Evolutionary conservation across 2,888 invertebrate species (phyloP), one percentile per base, ranked within the genome.

Genomic region (Cistogaster globosa): DNA sequence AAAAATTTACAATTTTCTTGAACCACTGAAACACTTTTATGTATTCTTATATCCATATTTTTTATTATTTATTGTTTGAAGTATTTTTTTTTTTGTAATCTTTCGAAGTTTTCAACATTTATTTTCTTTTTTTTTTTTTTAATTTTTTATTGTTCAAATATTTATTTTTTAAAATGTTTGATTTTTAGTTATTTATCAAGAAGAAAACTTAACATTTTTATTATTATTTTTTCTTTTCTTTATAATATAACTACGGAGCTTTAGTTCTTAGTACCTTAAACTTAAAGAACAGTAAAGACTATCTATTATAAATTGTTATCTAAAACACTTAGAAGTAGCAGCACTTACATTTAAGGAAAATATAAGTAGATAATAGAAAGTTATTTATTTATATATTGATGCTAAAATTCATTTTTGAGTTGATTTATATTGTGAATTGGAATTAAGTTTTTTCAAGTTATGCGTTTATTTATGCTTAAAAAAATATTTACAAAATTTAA

Each of bases 131-230:
- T 72, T 36, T 12, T 38, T 14, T 51, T 7, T 18, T 62, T 79
- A 36, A 65, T 69, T 42, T 32, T 51, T 48, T 67, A 12, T 77
- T 60, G 51, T 63, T 74, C n/a, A 51, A 51, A 72, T n/a, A 16
- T 48, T 72, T 18, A 75, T 69, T 42, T 51, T n/a, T 48, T 57
- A 26, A 26, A 26, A 26, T 57, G 22, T 71, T 68, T 68, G 8
- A 12, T 69, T 51, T 14, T 69, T 55, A 62, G 32, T 42, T 69
- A 48, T 79, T 75, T 75, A 68, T 67, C 68, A 74, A 62, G 62
- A 81, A 84, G 74, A 78, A 78, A 84, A 81, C 69, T 74, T 81
- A 85, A 85, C 78, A 85, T 78, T 72, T 79, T 32, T 9, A n/a
- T 6, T 18, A 2, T 48, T 69, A 42, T 20, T n/a, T 45, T 18